Percentiles rank a stretch among this genome's conserved stretches.
These are phyloP conservation scores for Alcedo quadribrachys DNA, from an alignment of 2,797 vertebrate genomes.

Conservation along the genomic window DNA sequence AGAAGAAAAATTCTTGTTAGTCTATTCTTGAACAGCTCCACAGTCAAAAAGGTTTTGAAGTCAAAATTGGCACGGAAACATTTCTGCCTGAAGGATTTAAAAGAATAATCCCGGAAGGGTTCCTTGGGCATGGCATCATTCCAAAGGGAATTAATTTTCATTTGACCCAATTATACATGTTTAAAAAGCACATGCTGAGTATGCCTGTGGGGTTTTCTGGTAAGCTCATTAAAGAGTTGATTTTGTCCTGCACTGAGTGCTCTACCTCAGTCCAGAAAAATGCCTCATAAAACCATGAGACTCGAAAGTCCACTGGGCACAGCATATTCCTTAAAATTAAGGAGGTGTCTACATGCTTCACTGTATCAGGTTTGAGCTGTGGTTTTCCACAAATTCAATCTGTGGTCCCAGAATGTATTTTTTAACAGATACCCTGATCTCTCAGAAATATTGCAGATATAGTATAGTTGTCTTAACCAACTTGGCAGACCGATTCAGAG, in stretches of 20 bases:
- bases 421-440: neutral
- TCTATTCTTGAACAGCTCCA: constrained; percentile 17
- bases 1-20: constrained; percentile 29
- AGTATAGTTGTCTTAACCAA: neutral
- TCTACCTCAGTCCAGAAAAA: constrained; percentile 46
- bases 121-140: constrained; percentile 44
- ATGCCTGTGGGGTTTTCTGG: constrained; percentile 51
- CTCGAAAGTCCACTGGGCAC: neutral
- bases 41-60: constrained; percentile 57
- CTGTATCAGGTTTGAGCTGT: neutral
- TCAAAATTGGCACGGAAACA: constrained; percentile 39
- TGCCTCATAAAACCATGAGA: neutral
- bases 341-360: neutral
- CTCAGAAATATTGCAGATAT: neutral
- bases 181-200: constrained; percentile 53
- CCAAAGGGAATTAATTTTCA: constrained; percentile 67
- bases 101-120: constrained; percentile 63
- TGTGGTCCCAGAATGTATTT: neutral
- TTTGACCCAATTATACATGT: constrained; percentile 66
- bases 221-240: constrained; percentile 54
- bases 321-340: neutral
- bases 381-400: neutral
- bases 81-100: constrained; percentile 64
- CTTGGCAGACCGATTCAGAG: neutral
- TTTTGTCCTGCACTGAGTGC: neutral